Evolutionary conservation across 2,888 invertebrate genomes (phyloP).

Genomic region (Napeogenes inachia): DNA sequence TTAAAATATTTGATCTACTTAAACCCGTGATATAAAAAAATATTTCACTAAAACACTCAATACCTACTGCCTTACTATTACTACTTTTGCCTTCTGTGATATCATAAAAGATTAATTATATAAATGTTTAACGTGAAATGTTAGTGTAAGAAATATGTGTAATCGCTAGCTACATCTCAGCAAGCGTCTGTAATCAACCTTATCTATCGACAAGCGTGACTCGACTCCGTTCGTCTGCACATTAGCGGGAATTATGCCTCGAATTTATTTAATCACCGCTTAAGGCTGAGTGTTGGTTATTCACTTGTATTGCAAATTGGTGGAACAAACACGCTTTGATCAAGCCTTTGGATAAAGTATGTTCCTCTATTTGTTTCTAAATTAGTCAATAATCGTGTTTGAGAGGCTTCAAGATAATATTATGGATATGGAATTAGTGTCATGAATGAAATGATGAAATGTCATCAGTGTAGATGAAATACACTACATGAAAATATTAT

Average conservation of each 20-base stretch:
- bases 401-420: no score
- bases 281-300: conserved; percentile 14
- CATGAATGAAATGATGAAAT: no score
- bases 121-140: background rate
- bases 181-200: conserved; percentile 11
- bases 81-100: background rate
- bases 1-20: no score
- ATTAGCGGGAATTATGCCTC: conserved; percentile 28
- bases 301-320: conserved; percentile 19
- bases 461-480: no score
- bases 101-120: background rate
- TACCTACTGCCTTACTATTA: no score
- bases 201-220: conserved; percentile 32
- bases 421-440: no score
- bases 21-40: no score
- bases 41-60: no score
- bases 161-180: conserved; percentile 3
- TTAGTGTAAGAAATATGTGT: background rate
- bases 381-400: background rate
- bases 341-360: background rate
- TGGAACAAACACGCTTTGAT: conserved; percentile 12
- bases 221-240: conserved; percentile 26
- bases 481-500: no score
- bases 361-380: conserved; percentile 3
- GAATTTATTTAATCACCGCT: conserved; percentile 26